Base-by-base conservation (phyloP, 2,113 vertebrate species). In the Gadus macrocephalus region DNA sequence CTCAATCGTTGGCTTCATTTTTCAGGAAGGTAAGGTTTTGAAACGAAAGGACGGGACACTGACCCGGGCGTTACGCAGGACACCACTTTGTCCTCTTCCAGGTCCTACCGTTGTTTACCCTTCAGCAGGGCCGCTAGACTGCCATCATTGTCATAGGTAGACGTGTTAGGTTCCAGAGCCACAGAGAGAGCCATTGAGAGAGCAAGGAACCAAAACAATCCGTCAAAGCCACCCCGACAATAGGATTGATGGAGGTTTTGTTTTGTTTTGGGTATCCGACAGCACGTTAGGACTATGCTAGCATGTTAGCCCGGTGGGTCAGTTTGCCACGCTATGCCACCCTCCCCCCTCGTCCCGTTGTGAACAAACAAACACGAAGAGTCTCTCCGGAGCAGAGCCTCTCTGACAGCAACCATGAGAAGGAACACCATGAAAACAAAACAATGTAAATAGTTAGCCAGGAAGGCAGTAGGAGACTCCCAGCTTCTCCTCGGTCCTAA, bases 1-100 rank as follows among this genome's bases (percentile, higher is more conserved):
- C 89, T 91, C 89, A 89, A 89, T 91, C 89, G 71, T 67, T 49
- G 79, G 75, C 74, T 86, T 91, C 92, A 91, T 91, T 90, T 91
- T 90, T 92, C 91, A 92, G 83, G 69, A 74, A 78, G 79, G 68
- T 79, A 66, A 82, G 85, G 88, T 89, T 89, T 89, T 89, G 90
- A 90, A 91, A 92, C 92, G 90, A 89, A 90, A 79, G 79, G 74
- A 88, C 83, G 82, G 42, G 82, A 68, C 81, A 86, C 77, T 88
- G 88, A 89, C 89, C 91, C 35, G 81, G 73, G 86, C 89, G 89
- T 91, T 92, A 91, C 88, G 83, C 72, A 22, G 79, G 80, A 87
- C 85, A 80, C 83, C 85, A 79, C 79, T 91, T 86, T 85, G 82
- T 87, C 82, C 89, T 69, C 78, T 86, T 86, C 83, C 82, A 83